Evolutionary conservation across 2,888 invertebrate species (phyloP), one percentile per base, ranked within the genome.

Genomic region (Drosophila anceps): DNA sequence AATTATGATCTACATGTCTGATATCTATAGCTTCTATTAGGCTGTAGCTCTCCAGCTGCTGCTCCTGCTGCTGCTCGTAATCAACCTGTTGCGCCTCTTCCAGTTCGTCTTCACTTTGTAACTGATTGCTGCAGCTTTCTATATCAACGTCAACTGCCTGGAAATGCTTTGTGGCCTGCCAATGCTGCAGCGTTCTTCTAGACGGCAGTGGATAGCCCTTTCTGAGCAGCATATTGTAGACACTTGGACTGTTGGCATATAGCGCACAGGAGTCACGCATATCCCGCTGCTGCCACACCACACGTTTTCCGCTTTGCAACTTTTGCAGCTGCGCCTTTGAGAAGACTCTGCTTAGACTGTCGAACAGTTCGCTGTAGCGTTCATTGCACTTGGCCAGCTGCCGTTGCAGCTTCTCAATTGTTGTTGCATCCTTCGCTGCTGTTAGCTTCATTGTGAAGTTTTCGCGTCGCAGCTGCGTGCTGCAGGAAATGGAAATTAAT

Each of bases 141-240:
- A 8, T 4, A n/a, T 35, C 12, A 24, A 7, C 27, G 4, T 35
- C 24, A 0, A 9, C 5, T 15, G 48, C n/a, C 35, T 13, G 41
- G 12, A 4, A 20, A 4, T 37, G 41, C 24, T 10, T 15, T 4
- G 7, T 13, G 24, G 18, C 31, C 2, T 44, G 4, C 50, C 54
- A 70, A 2, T 48, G 18, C 13, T 54, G 59, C 0, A 71, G 57
- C 1, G 51, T 20, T 15, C 51, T 37, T 12, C n/a, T 39, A 0
- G 63, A 63, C 13, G 75, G 71, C 37, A 75, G 12, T 4, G 75
- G 70, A 54, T 70, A 67, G 1, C 50, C 31, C 20, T n/a, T 51
- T 2, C 37, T 20, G 1, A 66, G 55, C 41, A 75, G 46, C 54
- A 51, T 29, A 0, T 20, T 44, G 27, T 75, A 74, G 33, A 27